Percentiles rank a stretch among this genome's conserved stretches.
These are phyloP conservation scores for Tipula helvola DNA, from an alignment of 2,888 invertebrate genomes.

Conservation along the genomic window DNA sequence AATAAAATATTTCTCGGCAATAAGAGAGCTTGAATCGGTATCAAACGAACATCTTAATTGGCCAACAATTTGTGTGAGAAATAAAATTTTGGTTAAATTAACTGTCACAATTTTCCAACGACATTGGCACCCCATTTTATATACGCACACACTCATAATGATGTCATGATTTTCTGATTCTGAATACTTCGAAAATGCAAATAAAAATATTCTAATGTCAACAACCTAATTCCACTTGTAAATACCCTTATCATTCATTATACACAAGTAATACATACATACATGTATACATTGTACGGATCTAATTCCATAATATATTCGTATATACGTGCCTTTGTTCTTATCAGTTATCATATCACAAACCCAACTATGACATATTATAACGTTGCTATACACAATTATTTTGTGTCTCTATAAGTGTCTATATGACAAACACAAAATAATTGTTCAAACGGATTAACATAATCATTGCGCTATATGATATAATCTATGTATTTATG, in stretches of 20 bases:
- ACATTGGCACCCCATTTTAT: not conserved
- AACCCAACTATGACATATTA: not conserved
- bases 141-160: not conserved
- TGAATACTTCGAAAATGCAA: not conserved
- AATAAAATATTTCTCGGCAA: no score
- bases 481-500: not conserved
- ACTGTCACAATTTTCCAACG: not conserved
- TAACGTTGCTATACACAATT: no score
- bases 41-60: no score
- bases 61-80: no score
- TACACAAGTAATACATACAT: not conserved
- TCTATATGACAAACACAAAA: not conserved
- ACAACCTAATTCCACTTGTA: not conserved
- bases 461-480: not conserved
- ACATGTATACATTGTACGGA: not conserved
- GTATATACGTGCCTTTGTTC: not conserved
- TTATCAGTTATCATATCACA: not conserved
- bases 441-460: not conserved
- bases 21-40: no score
- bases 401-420: not conserved
- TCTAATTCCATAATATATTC: no score
- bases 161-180: not conserved
- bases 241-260: not conserved
- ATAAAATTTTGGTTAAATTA: no score
- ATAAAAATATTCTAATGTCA: not conserved